Percentiles rank a stretch among this genome's conserved stretches.
phyloP scores from a whole-genome alignment of 2,797 vertebrate genomes.

The Enteromius paludinosus region DNA sequence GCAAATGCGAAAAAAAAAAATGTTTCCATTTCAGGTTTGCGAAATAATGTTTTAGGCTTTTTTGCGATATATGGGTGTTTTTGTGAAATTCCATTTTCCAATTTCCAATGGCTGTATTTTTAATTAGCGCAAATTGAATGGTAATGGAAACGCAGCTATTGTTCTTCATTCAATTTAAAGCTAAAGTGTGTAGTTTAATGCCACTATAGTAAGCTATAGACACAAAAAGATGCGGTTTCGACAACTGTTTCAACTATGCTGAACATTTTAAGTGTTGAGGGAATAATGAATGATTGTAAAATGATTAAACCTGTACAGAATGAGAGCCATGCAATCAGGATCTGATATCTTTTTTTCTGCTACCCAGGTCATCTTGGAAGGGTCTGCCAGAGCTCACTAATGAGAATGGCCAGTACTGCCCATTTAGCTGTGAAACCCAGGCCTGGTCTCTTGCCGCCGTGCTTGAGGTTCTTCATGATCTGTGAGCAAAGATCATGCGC shows the following conservation, averaged over 20 bases:
- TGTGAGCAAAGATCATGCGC: conserved; percentile 68
- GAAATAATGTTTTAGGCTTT: too few species aligned
- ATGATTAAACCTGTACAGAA: background rate
- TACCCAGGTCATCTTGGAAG: conserved; percentile 90
- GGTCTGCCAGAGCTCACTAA: conserved; percentile 97
- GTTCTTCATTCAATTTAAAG: background rate
- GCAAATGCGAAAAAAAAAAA: too few species aligned
- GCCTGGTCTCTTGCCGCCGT: conserved; percentile 91
- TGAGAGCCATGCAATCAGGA: background rate
- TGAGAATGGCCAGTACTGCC: conserved; percentile 91
- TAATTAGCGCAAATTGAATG: too few species aligned
- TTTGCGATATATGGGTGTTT: too few species aligned
- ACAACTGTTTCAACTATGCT: background rate
- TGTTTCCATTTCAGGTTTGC: too few species aligned
- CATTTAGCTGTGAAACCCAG: conserved; percentile 97
- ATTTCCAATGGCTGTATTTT: too few species aligned
- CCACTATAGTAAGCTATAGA: too few species aligned
- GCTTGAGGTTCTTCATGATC: conserved; percentile 90
- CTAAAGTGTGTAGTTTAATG: background rate
- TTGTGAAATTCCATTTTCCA: too few species aligned
- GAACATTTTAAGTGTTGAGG: background rate
- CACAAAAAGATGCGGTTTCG: background rate
- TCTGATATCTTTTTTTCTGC: conserved; percentile 8
- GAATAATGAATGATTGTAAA: background rate
- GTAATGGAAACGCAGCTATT: too few species aligned